Conservation (phyloP, 1,140 invertebrate genomes). For the Bilobella aurantiaca region DNA sequence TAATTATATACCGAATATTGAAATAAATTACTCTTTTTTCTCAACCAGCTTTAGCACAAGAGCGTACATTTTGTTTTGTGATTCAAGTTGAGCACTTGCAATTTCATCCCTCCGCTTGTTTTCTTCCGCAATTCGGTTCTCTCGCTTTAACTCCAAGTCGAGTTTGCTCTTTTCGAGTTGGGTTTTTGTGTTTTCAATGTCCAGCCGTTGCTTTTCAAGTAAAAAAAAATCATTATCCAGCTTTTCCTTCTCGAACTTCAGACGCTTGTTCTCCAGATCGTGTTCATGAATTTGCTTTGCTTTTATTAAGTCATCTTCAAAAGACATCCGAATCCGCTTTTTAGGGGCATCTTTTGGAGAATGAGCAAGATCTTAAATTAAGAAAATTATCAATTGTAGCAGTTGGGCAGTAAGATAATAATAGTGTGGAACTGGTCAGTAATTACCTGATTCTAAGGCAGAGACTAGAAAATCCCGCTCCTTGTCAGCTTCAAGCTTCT, state of each 20-base stretch:
- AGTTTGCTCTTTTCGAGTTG: not conserved
- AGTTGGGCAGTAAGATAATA: too few species aligned
- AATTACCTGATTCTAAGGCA: not conserved
- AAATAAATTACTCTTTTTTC: not conserved
- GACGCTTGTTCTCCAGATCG: not conserved
- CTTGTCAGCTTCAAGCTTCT: not conserved
- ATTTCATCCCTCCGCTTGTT: not conserved
- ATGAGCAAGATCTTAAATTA: not conserved
- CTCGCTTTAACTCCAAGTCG: not conserved
- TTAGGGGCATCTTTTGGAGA: not conserved
- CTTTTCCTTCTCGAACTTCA: not conserved
- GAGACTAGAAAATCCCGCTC: not conserved
- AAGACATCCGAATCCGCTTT: not conserved
- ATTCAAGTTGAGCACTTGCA: not conserved
- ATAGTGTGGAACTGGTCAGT: not conserved
- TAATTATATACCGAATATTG: not conserved
- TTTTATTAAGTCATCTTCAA: not conserved
- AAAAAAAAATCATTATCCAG: not conserved
- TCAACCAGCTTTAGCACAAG: not conserved
- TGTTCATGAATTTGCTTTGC: not conserved
- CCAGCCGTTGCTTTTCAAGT: not conserved
- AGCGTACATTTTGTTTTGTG: not conserved
- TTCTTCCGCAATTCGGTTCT: not conserved
- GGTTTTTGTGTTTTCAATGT: not conserved
- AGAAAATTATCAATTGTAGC: too few species aligned